Percentiles rank a stretch among this genome's conserved stretches.
These are phyloP conservation scores for Notolabrus celidotus DNA, from an alignment of 2,797 vertebrate species.

Conservation along the genomic window DNA sequence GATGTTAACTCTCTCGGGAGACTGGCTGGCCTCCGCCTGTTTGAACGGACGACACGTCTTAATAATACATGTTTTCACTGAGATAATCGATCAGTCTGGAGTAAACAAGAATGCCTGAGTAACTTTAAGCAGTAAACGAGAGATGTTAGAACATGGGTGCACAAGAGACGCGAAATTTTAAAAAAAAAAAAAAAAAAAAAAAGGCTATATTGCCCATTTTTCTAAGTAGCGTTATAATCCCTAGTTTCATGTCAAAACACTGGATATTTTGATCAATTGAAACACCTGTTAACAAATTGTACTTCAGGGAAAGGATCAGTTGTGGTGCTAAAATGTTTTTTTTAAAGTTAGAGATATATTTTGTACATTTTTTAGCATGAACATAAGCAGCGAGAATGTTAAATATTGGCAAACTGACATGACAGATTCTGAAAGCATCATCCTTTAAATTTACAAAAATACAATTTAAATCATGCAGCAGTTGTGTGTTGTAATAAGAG, in stretches of 20 bases:
- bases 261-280: not conserved
- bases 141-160: slow-evolving; percentile 39
- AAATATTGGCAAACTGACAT: not conserved
- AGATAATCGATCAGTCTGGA: slow-evolving; percentile 78
- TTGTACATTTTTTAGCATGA: not conserved
- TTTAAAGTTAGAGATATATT: not conserved
- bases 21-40: slow-evolving; percentile 56
- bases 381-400: not conserved
- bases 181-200: not conserved
- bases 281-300: slow-evolving; percentile 20
- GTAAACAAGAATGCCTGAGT: slow-evolving; percentile 79
- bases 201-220: too few species aligned
- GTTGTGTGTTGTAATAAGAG: not conserved
- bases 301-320: not conserved
- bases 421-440: not conserved
- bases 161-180: slow-evolving; percentile 13
- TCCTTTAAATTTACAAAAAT: slow-evolving; percentile 7
- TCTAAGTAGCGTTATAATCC: not conserved
- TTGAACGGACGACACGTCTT: slow-evolving; percentile 69
- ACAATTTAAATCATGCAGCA: not conserved
- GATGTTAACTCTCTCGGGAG: slow-evolving; percentile 60
- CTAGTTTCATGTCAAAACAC: not conserved
- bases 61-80: slow-evolving; percentile 81
- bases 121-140: slow-evolving; percentile 55
- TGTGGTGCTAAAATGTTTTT: not conserved